Evolutionary conservation across 2,797 vertebrate genomes (phyloP).

Genomic region (Gobio occitaniae): DNA sequence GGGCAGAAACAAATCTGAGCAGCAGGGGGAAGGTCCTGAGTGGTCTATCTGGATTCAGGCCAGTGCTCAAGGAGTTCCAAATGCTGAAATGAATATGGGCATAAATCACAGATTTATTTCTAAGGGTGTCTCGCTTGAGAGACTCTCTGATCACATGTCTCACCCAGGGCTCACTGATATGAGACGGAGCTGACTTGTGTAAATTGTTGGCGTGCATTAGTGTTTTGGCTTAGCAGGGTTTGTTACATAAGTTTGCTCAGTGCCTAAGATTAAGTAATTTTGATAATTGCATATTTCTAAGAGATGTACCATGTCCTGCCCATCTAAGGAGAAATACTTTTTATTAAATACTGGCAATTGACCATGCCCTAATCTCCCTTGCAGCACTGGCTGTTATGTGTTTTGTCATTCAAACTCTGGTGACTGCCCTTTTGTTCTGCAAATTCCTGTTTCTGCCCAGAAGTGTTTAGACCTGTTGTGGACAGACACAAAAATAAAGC

Average conservation of each 20-base stretch:
- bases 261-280: background rate
- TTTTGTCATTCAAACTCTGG: conserved; percentile 20
- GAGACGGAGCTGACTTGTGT: background rate
- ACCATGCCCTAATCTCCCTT: conserved; percentile 22
- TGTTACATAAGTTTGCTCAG: conserved; percentile 6
- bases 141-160: background rate
- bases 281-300: background rate
- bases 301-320: background rate
- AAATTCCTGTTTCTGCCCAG: conserved; percentile 47
- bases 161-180: background rate
- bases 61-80: conserved; percentile 39
- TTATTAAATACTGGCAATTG: background rate
- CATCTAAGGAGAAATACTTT: conserved; percentile 11
- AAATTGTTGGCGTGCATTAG: background rate
- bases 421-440: conserved; percentile 66
- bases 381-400: conserved; percentile 3
- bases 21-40: background rate
- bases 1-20: background rate
- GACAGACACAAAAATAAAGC: conserved; percentile 15
- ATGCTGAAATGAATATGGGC: conserved; percentile 50
- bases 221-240: background rate
- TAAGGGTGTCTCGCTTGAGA: background rate
- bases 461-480: conserved; percentile 10
- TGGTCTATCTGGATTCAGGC: conserved; percentile 29
- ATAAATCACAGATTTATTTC: conserved; percentile 21